These are phyloP conservation scores for Dryocosmus kuriphilus DNA, from an alignment of 2,888 invertebrate species.

Conservation along the genomic window DNA sequence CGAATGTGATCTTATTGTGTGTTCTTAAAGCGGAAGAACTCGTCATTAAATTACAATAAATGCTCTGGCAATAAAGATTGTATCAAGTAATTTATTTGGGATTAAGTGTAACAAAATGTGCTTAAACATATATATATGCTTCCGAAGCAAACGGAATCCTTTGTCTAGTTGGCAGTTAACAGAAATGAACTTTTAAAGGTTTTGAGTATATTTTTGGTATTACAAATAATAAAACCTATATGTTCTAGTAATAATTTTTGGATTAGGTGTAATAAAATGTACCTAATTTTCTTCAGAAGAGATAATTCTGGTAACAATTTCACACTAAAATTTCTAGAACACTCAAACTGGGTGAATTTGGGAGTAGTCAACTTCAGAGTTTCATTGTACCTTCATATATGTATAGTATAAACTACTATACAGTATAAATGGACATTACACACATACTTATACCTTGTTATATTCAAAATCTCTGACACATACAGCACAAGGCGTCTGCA, in stretches of 20 bases:
- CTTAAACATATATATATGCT: too few relatives aligned
- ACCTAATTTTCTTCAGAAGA: too few relatives aligned
- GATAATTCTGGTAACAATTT: too few relatives aligned
- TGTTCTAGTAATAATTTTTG: too few relatives aligned
- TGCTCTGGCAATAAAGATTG: not conserved
- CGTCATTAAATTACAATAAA: not conserved
- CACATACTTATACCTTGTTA: not conserved
- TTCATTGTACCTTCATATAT: not conserved
- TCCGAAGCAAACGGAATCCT: too few relatives aligned
- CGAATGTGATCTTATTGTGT: not conserved
- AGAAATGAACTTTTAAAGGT: too few relatives aligned
- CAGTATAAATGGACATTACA: not conserved
- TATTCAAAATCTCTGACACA: slow-evolving; percentile 18
- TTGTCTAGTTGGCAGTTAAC: too few relatives aligned
- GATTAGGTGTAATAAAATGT: too few relatives aligned
- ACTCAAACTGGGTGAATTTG: not conserved
- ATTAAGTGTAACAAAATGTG: too few relatives aligned
- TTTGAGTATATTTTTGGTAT: too few relatives aligned
- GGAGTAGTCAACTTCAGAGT: not conserved
- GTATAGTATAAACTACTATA: not conserved
- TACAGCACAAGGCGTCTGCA: slow-evolving; percentile 3
- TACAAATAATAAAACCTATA: too few relatives aligned
- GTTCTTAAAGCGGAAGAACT: not conserved
- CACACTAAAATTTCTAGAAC: too few relatives aligned
- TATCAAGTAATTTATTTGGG: not conserved